Base-by-base conservation (phyloP, 2,888 invertebrate genomes). In the Nomada hirtipes region DNA sequence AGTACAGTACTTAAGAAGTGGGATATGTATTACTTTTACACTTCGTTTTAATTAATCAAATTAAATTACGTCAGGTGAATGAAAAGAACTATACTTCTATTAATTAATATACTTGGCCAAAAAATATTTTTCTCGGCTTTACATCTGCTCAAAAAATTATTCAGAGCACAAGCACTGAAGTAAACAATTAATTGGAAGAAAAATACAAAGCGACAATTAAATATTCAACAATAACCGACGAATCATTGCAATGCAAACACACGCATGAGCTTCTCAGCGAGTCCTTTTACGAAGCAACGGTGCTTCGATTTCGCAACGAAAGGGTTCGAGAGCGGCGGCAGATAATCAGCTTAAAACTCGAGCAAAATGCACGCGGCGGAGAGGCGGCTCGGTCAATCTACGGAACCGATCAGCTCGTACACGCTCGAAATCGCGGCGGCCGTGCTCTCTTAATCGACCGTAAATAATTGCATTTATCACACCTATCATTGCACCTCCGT, bases 381-480 rank as follows among this genome's bases (percentile, higher is more conserved):
- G 84, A 83, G 69, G 79, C 76, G 83, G 77, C 10, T 64, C 77
- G 81, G 83, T 88, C 87, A 90, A 92, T 91, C 91, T 88, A 76
- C 70, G 75, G 71, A 80, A 88, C 87, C 89, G 92, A 92, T 92
- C 92, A 88, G 20, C 57, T 57, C 42, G 55, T 65, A 69, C 60
- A 64, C 61, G 63, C 55, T 59, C 20, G 53, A 79, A 84, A 79
- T 86, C 82, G 89, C 86, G 86, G 84, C 82, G 69, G 64, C 74
- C 72, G 72, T 89, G 90, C 91, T 89, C 90, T 93, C 92, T 93
- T 93, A 93, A 93, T 93, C 93, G 93, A 92, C 90, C 93, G 93
- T 93, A 91, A 93, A 93, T 93, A 93, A 93, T 93, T 93, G 92
- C 92, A 92, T 93, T 93, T 93, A 93, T 93, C 93, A 91, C 93